A percentile compares a stretch with the other conserved stretches of the same genome.
Evolutionary conservation across 1,140 invertebrate species (phyloP).

Genomic region (Neodiprion fabricii): DNA sequence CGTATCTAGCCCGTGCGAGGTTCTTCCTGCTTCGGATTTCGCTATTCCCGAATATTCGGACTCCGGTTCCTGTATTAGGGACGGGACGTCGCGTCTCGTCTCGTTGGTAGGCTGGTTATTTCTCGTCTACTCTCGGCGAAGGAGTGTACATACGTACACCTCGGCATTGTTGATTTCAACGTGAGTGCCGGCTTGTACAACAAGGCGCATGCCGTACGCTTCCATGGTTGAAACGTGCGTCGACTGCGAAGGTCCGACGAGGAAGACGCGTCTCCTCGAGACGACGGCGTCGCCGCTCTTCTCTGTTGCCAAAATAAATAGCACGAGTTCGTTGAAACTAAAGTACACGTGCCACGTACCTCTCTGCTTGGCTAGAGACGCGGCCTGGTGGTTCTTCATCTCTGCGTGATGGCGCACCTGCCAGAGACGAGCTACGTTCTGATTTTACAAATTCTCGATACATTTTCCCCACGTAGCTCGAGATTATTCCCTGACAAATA

Average conservation of each 20-base stretch:
- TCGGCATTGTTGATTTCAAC: constrained; percentile 5
- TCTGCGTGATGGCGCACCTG: background rate
- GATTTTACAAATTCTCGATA: background rate
- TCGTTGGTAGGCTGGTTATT: constrained; percentile 39
- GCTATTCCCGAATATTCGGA: too few relatives aligned
- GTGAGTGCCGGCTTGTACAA: background rate
- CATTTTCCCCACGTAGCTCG: background rate
- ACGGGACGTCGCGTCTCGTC: constrained; percentile 11
- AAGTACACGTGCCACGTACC: background rate
- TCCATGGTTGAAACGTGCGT: constrained; percentile 22
- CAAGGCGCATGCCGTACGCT: constrained; percentile 23
- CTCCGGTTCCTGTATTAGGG: too few relatives aligned
- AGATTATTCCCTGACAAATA: background rate
- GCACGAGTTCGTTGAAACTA: background rate
- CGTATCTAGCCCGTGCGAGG: too few relatives aligned
- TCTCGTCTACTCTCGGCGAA: constrained; percentile 19
- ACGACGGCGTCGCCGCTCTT: background rate
- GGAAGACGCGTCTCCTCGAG: background rate
- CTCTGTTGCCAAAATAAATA: constrained; percentile 19
- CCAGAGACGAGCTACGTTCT: background rate
- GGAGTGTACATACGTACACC: background rate
- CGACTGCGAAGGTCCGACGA: background rate
- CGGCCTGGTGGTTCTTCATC: background rate
- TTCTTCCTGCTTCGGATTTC: too few relatives aligned
- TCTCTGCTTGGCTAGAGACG: background rate